phyloP scores from a whole-genome alignment of 2,797 vertebrate species.

The Enteromius fasciolatus region DNA sequence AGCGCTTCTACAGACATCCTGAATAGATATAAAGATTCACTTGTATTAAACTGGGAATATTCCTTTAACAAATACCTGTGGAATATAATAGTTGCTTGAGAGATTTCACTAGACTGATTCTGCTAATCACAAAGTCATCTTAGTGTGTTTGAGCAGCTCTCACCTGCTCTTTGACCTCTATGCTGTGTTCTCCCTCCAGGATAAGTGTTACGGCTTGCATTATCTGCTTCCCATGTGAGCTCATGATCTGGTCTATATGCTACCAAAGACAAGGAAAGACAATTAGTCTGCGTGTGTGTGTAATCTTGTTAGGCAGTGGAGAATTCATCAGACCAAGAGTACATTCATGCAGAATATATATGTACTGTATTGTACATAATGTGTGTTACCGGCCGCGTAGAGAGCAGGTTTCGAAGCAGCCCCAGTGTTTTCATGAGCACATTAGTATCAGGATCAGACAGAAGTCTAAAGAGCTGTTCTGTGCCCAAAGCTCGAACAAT shows the following conservation, averaged over 20 bases:
- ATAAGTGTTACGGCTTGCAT: conserved; percentile 99
- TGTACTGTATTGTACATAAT: not conserved
- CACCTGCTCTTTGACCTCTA: conserved; percentile 99
- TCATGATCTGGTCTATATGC: conserved; percentile 99
- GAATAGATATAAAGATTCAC: not conserved
- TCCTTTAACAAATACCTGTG: not conserved
- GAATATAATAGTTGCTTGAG: not conserved
- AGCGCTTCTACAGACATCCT: not conserved
- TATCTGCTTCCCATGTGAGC: conserved; percentile 97
- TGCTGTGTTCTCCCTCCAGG: conserved; percentile 94
- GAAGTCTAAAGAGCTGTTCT: conserved; percentile 93
- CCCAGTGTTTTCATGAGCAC: conserved; percentile 98
- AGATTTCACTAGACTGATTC: not conserved
- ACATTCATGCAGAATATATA: not conserved
- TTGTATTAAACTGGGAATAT: not conserved
- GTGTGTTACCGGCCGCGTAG: conserved; percentile 91
- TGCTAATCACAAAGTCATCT: not conserved
- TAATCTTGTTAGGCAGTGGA: not conserved
- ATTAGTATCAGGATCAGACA: conserved; percentile 95
- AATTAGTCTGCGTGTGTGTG: not conserved
- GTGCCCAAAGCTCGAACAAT: conserved; percentile 93
- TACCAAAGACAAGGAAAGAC: conserved; percentile 71
- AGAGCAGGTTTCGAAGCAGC: conserved; percentile 94
- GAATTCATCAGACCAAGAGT: not conserved
- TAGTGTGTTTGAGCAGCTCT: conserved; percentile 23